phyloP scores from a whole-genome alignment of 2,113 vertebrate genomes.

The Ovis aries region DNA sequence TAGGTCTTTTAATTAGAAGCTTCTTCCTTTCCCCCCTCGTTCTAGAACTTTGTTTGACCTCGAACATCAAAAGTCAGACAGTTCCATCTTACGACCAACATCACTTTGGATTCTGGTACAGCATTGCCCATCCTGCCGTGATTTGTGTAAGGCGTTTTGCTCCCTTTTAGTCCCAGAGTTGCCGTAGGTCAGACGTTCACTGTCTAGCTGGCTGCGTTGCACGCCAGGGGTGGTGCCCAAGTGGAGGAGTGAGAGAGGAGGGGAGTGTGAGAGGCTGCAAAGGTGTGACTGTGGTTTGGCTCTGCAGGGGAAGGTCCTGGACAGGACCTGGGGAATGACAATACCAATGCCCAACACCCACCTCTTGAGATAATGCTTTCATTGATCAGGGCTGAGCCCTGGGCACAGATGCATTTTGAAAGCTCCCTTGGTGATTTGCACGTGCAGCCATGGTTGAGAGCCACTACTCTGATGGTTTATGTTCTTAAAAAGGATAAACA shows the following conservation, averaged over 20 bases:
- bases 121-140: constrained; percentile 87
- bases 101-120: constrained; percentile 96
- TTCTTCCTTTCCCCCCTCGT: background rate
- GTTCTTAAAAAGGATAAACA: background rate
- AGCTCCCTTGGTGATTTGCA: background rate
- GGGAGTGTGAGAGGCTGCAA: background rate
- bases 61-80: constrained; percentile 93
- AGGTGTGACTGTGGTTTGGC: background rate
- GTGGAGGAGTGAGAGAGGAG: background rate
- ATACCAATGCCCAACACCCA: background rate
- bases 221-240: background rate
- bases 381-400: background rate
- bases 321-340: background rate
- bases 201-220: background rate
- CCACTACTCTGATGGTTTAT: background rate
- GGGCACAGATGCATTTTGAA: background rate
- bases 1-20: constrained; percentile 31
- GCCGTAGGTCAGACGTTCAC: background rate
- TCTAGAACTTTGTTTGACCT: constrained; percentile 95
- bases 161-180: background rate
- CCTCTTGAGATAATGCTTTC: background rate
- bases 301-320: background rate
- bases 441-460: background rate
- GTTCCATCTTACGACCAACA: constrained; percentile 89
- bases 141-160: constrained; percentile 89